phyloP scores from a whole-genome alignment of 2,888 invertebrate species.

The Dasysyrphus tricinctus region DNA sequence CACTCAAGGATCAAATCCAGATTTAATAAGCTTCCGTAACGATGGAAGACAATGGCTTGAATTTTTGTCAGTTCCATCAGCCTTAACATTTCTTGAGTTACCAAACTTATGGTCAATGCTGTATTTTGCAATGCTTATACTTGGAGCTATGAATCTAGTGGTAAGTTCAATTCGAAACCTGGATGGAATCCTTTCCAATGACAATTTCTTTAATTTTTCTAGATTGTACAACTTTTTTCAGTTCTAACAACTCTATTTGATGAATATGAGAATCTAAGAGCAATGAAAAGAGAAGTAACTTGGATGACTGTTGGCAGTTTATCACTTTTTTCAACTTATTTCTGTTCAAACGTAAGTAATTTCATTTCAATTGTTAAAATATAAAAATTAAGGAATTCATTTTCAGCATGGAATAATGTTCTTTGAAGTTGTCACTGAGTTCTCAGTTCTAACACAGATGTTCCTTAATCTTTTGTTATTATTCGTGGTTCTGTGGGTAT shows the following conservation, averaged over 20 bases:
- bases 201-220: background rate
- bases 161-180: slow-evolving; percentile 9
- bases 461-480: slow-evolving; percentile 91
- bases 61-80: slow-evolving; percentile 55
- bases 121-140: slow-evolving; percentile 65
- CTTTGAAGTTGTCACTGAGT: slow-evolving; percentile 59
- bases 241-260: slow-evolving; percentile 80
- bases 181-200: background rate
- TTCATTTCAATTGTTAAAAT: too few species aligned
- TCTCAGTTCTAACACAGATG: slow-evolving; percentile 86
- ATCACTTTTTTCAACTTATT: slow-evolving; percentile 58
- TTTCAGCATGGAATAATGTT: slow-evolving; percentile 65
- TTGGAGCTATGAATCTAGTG: slow-evolving; percentile 67
- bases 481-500: slow-evolving; percentile 91
- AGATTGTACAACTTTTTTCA: slow-evolving; percentile 79
- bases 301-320: slow-evolving; percentile 73
- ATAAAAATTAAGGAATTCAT: background rate
- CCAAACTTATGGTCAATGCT: slow-evolving; percentile 69
- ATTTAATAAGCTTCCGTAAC: slow-evolving; percentile 75
- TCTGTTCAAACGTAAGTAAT: slow-evolving; percentile 74
- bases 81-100: slow-evolving; percentile 54
- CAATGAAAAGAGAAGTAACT: slow-evolving; percentile 77
- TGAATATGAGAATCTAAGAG: slow-evolving; percentile 80
- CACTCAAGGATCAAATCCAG: slow-evolving; percentile 50
- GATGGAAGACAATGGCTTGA: slow-evolving; percentile 73